A percentile compares a stretch with the other conserved stretches of the same genome.
Conservation (phyloP, 2,888 invertebrate species). For the Crepidodera aurea region DNA sequence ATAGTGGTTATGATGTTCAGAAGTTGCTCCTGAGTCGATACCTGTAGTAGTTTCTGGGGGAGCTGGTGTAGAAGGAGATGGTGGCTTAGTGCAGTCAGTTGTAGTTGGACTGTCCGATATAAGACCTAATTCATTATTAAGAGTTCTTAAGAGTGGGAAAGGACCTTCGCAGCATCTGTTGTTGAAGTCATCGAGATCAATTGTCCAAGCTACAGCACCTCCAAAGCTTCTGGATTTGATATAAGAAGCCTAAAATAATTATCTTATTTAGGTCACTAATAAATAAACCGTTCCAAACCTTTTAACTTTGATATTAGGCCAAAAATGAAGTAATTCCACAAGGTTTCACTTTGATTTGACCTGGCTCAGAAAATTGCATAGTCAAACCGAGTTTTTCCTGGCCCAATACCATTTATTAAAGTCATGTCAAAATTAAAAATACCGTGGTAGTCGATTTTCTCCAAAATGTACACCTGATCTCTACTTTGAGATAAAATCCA, state of each 20-base stretch:
- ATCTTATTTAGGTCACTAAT: too few species aligned
- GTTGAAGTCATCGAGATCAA: constrained; percentile 87
- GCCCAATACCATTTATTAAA: too few species aligned
- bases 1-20: constrained; percentile 41
- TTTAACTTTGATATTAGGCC: too few species aligned
- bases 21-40: constrained; percentile 65
- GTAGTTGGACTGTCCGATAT: constrained; percentile 63
- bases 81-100: constrained; percentile 74
- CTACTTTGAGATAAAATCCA: too few species aligned
- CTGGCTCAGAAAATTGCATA: too few species aligned
- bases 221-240: constrained; percentile 77
- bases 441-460: too few species aligned
- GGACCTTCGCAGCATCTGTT: constrained; percentile 85
- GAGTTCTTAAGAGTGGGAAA: constrained; percentile 78
- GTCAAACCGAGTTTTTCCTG: too few species aligned
- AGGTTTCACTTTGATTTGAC: too few species aligned
- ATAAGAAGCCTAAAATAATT: constrained; percentile 69
- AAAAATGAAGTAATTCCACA: too few species aligned
- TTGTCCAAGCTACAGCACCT: constrained; percentile 87
- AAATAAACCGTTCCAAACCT: too few species aligned
- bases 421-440: too few species aligned
- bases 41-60: constrained; percentile 79
- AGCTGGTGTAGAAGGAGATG: constrained; percentile 76
- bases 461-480: too few species aligned
- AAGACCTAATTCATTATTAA: constrained; percentile 79